Conservation (phyloP, 2,113 vertebrate species). For the Crotalus helleri region DNA sequence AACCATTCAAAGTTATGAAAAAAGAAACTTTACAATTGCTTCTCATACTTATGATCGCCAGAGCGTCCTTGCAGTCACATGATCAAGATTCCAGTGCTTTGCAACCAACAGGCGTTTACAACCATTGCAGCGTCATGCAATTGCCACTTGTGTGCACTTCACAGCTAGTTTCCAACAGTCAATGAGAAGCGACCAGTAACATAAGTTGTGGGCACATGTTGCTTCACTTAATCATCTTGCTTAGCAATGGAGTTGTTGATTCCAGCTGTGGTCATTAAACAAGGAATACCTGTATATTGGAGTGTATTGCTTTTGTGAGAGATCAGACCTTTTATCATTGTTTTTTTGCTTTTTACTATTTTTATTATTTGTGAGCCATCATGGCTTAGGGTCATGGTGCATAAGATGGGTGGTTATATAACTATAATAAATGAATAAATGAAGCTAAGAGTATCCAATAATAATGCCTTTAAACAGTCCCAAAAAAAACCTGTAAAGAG, state of each 20-base stretch:
- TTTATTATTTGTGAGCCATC: not conserved
- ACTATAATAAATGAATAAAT: not conserved
- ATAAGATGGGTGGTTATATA: not conserved
- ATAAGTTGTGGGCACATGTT: not conserved
- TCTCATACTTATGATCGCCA: not conserved
- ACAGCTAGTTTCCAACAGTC: not conserved
- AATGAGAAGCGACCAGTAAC: not conserved
- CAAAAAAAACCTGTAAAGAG: not conserved
- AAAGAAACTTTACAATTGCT: not conserved
- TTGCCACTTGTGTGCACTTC: no score
- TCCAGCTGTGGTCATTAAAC: not conserved
- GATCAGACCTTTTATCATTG: not conserved
- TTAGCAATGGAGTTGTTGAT: not conserved
- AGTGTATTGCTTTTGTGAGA: not conserved
- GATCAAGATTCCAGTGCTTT: not conserved
- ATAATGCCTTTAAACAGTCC: not conserved
- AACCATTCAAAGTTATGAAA: not conserved
- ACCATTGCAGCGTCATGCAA: not conserved
- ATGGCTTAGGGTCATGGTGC: not conserved
- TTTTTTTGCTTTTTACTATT: not conserved
- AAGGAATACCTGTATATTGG: not conserved
- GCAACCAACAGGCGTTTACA: not conserved
- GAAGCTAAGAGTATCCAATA: not conserved
- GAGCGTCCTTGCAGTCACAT: not conserved
- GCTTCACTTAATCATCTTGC: not conserved